Evolutionary conservation across 2,888 invertebrate species (phyloP).

Genomic region (Hirtodrosophila trivittata): DNA sequence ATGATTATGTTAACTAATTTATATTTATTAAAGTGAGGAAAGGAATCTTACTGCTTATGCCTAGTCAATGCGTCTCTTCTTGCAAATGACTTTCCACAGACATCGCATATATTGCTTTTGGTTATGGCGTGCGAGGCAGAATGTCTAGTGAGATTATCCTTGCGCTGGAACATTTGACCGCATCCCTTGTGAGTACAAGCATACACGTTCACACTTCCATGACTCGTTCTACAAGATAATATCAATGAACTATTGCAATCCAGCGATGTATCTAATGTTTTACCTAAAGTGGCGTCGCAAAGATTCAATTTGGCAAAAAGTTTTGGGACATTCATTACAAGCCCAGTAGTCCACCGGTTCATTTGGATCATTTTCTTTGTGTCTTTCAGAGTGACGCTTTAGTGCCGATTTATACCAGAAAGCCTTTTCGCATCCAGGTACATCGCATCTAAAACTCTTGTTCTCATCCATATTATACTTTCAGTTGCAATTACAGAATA

Average conservation of each 20-base stretch:
- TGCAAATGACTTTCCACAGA: constrained; percentile 45
- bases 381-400: constrained; percentile 29
- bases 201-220: constrained; percentile 33
- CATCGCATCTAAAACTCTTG: constrained; percentile 27
- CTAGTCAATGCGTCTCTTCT: constrained; percentile 41
- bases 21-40: no score
- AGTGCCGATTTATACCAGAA: constrained; percentile 50
- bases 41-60: constrained; percentile 31
- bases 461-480: constrained; percentile 38
- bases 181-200: constrained; percentile 33
- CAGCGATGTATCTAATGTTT: not conserved
- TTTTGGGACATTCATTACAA: constrained; percentile 38
- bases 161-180: constrained; percentile 56
- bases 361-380: constrained; percentile 27
- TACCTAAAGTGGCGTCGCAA: constrained; percentile 41
- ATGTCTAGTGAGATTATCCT: constrained; percentile 43
- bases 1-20: no score
- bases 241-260: not conserved
- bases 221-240: constrained; percentile 28
- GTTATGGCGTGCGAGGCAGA: constrained; percentile 36
- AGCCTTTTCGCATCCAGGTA: constrained; percentile 36
- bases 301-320: constrained; percentile 38
- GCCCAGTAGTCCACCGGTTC: constrained; percentile 15
- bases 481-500: not conserved
- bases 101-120: constrained; percentile 36